phyloP scores from a whole-genome alignment of 2,113 vertebrate species.

The Sprattus sprattus region DNA sequence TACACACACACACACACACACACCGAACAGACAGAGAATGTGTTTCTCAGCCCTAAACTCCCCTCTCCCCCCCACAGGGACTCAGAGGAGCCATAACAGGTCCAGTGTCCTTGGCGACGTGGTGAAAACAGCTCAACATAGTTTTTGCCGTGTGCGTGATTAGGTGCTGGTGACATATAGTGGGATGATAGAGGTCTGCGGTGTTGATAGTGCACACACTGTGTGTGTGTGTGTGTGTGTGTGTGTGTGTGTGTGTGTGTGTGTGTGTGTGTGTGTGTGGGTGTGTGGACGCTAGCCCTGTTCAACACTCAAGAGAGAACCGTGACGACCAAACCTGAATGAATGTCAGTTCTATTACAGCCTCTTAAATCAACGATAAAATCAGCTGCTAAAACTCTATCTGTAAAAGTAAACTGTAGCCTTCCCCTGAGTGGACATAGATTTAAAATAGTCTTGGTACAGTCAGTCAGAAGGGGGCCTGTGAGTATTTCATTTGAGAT shows the following conservation, averaged over 20 bases:
- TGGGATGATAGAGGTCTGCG: neutral
- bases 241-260: no score
- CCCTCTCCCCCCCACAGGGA: neutral
- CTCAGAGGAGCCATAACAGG: neutral
- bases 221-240: no score
- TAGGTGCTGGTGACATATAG: neutral
- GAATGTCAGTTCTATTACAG: neutral
- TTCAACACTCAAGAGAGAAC: neutral
- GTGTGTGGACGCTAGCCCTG: neutral
- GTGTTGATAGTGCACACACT: neutral
- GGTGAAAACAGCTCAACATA: neutral
- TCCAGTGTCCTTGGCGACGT: neutral
- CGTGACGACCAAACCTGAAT: neutral
- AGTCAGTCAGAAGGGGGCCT: neutral
- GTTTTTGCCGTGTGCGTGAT: neutral
- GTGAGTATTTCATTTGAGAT: neutral
- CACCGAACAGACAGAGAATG: neutral
- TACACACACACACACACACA: no score
- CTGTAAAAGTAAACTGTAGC: neutral
- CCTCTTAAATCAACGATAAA: neutral
- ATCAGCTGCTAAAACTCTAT: neutral
- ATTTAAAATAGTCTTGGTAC: neutral
- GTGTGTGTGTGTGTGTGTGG: no score
- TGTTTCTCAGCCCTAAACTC: neutral
- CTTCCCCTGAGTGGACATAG: neutral